Percentiles rank a stretch among this genome's conserved stretches.
Conservation (phyloP, 2,888 invertebrate genomes). For the Heliothis peltigera region DNA sequence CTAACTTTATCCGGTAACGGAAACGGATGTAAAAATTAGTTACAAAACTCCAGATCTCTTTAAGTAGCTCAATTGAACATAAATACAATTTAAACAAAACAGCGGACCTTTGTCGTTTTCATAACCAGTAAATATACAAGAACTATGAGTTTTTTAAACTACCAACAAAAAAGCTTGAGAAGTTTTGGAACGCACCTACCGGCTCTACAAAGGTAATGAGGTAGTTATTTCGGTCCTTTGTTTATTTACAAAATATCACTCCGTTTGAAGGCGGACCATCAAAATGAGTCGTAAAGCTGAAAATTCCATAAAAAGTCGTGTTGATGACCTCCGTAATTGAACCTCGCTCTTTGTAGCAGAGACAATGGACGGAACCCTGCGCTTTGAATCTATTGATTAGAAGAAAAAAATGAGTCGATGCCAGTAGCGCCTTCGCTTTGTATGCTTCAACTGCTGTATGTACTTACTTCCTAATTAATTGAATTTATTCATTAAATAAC, state of each 20-base stretch:
- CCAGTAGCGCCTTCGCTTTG: constrained; percentile 45
- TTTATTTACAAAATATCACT: constrained; percentile 90
- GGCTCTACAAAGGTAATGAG: constrained; percentile 89
- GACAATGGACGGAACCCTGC: constrained; percentile 85
- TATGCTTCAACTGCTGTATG: constrained; percentile 33
- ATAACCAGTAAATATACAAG: constrained; percentile 66
- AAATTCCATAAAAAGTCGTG: constrained; percentile 90
- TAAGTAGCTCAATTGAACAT: constrained; percentile 46
- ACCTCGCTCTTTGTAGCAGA: constrained; percentile 86
- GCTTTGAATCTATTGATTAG: constrained; percentile 80
- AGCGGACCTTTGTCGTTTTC: constrained; percentile 56
- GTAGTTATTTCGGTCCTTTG: constrained; percentile 88
- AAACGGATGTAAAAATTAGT: constrained; percentile 7
- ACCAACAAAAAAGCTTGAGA: constrained; percentile 76
- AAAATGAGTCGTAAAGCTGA: constrained; percentile 88
- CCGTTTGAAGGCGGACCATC: constrained; percentile 90
- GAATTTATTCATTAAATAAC: constrained; percentile 15
- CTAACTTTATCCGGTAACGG: constrained; percentile 12
- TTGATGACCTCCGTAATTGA: constrained; percentile 89
- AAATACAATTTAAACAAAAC: constrained; percentile 59
- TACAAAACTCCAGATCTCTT: constrained; percentile 30
- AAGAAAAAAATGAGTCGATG: constrained; percentile 67
- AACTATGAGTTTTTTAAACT: constrained; percentile 70
- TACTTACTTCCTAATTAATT: constrained; percentile 47
- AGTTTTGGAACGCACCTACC: constrained; percentile 80